Percentiles rank a stretch among this genome's conserved stretches.
Conservation (phyloP, 2,113 vertebrate genomes). For the Meleagris gallopavo region DNA sequence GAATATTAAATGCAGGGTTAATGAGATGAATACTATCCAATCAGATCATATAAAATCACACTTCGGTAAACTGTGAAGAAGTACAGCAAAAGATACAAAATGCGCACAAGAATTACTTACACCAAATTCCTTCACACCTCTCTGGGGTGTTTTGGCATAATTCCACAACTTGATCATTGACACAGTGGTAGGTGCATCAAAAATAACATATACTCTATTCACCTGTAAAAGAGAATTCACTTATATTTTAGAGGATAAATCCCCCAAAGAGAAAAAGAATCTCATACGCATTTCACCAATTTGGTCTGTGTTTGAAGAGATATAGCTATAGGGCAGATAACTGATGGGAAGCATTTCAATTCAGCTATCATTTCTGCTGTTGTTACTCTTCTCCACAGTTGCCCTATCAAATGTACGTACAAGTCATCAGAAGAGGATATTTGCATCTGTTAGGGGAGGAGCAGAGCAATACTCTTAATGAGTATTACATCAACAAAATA, state of each 20-base stretch:
- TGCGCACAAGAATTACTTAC: constrained; percentile 77
- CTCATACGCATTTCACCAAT: neutral
- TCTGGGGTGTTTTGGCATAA: constrained; percentile 93
- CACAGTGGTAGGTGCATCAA: constrained; percentile 91
- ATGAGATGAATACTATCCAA: neutral
- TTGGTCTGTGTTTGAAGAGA: neutral
- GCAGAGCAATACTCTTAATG: neutral
- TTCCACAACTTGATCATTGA: constrained; percentile 99
- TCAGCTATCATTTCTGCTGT: neutral
- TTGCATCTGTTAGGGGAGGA: neutral
- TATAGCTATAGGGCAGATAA: neutral
- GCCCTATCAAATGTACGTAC: accelerated
- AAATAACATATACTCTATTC: constrained; percentile 96
- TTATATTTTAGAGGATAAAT: neutral
- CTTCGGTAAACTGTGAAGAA: constrained; percentile 32
- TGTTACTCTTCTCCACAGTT: neutral
- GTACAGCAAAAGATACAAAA: constrained; percentile 4
- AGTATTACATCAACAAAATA: constrained; percentile 9
- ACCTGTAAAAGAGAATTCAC: constrained; percentile 80
- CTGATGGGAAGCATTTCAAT: neutral
- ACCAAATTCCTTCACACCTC: constrained; percentile 98
- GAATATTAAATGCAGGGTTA: constrained; percentile 15
- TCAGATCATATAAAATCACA: constrained; percentile 37
- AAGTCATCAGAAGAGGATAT: neutral
- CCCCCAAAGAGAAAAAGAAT: constrained; percentile 1